Evolutionary conservation across 2,888 invertebrate species (phyloP), one percentile per base, ranked within the genome.

Genomic region (Drosophila pegasa): DNA sequence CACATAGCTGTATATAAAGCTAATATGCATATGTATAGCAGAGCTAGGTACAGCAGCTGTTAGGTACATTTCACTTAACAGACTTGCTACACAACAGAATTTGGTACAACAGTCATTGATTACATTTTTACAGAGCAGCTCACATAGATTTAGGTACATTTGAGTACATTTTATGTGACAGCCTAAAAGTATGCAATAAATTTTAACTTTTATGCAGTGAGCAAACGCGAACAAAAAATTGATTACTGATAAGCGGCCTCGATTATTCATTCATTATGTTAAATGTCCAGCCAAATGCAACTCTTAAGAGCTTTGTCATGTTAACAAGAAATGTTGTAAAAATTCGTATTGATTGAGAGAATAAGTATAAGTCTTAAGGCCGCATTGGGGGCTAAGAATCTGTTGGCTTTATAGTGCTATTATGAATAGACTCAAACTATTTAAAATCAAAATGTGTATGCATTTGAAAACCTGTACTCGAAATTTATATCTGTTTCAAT

Each of bases 111-210:
- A n/a, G n/a, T n/a, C n/a, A n/a, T n/a, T n/a, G n/a, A n/a, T n/a
- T n/a, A n/a, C n/a, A n/a, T n/a, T n/a, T n/a, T n/a, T n/a, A n/a
- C n/a, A n/a, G n/a, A n/a, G n/a, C n/a, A n/a, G n/a, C n/a, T n/a
- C n/a, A n/a, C n/a, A n/a, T n/a, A n/a, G n/a, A 37, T 37, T 37
- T n/a, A 7, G 37, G 37, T 37, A 37, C 37, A 16, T 37, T 37
- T 35, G 16, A 12, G 47, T 12, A 27, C 12, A 45, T 29, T 48
- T 47, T 18, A 4, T 0, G 5, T 0, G n/a, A 1, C 20, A n/a
- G 33, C 48, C 48, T 33, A 9, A 48, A 48, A 48, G 48, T 48
- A 48, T 48, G 48, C 20, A 48, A 31, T 22, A 0, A 14, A 14
- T 25, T 25, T 3, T n/a, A 33, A 10, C 4, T 33, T 2, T 8